Evolutionary conservation across 2,797 vertebrate species (phyloP), one percentile per base, ranked within the genome.

Genomic region (Pachyuromys duprasi): DNA sequence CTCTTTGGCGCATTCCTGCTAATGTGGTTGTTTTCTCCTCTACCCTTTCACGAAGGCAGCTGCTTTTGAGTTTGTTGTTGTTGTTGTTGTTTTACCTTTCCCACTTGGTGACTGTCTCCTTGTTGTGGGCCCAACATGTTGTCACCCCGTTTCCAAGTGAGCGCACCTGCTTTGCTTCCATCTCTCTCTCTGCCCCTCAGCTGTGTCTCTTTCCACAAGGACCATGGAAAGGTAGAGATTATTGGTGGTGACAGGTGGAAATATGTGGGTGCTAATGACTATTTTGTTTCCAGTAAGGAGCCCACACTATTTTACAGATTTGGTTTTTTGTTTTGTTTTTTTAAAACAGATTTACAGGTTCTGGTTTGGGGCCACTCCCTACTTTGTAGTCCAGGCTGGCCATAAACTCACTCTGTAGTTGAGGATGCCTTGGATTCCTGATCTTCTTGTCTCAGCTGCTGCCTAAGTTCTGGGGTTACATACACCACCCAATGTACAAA

Each of bases 211-310:
- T n/a, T 26, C 14, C 33, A 7, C 9, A 9, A n/a, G 31, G 79
- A 31, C 72, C 0, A 0, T 3, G 14, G 57, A 55, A 11, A 63
- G 13, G 22, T 12, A 22, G 75, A 42, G 39, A 11, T 45, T 18
- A 0, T 1, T 4, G 6, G 24, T 55, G 18, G 12, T n/a, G n/a
- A 26, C 1, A 22, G 13, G 8, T 31, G 62, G 79, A 17, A 5
- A 63, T 18, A 49, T 24, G 36, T 11, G 3, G 31, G 72, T 67
- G 9, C 60, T 24, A 24, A 36, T 80, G 39, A 72, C n/a, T 14
- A 5, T 53, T 81, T 76, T 14, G 2, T 80, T 60, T 87, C 18
- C 13, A 53, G 63, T 28, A 12, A 90, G 86, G 74, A 39, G 12
- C 60, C 83, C 78, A 6, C 39, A 67, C 49, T 28, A 8, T 78